Evolutionary conservation across 2,797 vertebrate genomes (phyloP), one percentile per base, ranked within the genome.

Genomic region (Spatula clypeata): DNA sequence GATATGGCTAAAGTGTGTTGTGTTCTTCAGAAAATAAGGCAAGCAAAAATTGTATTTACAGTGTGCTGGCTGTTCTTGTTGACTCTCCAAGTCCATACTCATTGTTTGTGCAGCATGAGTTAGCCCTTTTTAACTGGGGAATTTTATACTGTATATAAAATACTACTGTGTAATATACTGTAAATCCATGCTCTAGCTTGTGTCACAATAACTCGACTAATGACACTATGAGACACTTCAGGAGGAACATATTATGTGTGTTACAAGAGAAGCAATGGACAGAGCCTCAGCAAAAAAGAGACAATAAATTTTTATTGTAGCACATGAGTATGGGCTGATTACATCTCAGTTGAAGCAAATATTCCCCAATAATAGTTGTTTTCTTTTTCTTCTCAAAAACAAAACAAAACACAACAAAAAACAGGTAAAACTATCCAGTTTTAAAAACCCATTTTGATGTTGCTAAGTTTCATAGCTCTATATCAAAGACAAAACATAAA

Each of bases 381-480:
- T 44, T 51, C 44, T 75, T 47, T 61, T 70, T 53, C 38, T 58
- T 34, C 5, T 10, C 40, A 75, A 51, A 66, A 32, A n/a, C 4
- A 58, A 71, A 23, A 47, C 40, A 42, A 31, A 16, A 0, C 1
- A 70, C 23, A 24, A 49, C 12, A 13, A 44, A 40, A 29, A 16
- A 0, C 1, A 70, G 17, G 8, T 42, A 72, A 79, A 90, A 34
- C 2, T 0, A 0, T n/a, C 17, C 27, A 15, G 15, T 62, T 79
- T 51, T 11, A 27, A 51, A 51, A 51, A 11, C 2, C 4, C 13
- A 26, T 27, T 75, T 58, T 45, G 42, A 40, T 19, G 10, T 36
- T 36, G 15, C 5, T 54, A 79, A 27, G 4, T 38, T 24, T 60
- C 15, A 42, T 61, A 66, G 27, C 15, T 42, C 14, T 29, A 29